A percentile compares a stretch with the other conserved stretches of the same genome.
phyloP scores from a whole-genome alignment of 2,113 vertebrate genomes.

The Passer montanus region DNA sequence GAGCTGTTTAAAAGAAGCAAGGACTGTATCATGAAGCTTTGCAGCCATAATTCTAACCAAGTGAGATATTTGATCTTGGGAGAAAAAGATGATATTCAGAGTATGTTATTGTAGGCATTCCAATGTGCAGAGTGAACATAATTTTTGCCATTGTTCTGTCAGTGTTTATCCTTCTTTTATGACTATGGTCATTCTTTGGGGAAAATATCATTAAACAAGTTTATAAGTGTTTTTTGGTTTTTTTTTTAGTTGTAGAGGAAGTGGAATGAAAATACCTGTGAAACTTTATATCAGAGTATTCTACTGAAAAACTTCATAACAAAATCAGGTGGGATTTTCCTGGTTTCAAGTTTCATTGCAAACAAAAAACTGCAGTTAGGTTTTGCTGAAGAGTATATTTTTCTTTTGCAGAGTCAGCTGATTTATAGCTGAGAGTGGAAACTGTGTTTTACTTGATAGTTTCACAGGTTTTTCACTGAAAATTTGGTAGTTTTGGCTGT shows the following conservation, averaged over 20 bases:
- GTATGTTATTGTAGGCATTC: background rate
- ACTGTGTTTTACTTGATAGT: background rate
- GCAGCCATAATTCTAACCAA: background rate
- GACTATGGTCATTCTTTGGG: background rate
- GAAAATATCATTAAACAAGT: background rate
- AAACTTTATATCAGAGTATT: background rate
- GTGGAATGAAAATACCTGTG: background rate
- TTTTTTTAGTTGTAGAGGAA: background rate
- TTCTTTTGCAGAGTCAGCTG: background rate
- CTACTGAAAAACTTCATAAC: background rate
- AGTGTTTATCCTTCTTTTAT: background rate
- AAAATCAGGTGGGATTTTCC: background rate
- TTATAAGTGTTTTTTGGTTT: background rate
- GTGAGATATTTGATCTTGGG: background rate
- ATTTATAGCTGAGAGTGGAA: background rate
- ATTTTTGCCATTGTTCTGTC: background rate
- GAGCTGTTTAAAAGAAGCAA: background rate
- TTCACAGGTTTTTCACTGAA: constrained; percentile 5
- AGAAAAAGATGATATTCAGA: background rate
- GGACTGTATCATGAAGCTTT: background rate
- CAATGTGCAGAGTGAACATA: background rate
- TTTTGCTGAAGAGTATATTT: background rate
- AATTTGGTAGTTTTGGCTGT: background rate
- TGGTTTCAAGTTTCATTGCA: background rate
- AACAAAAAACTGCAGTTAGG: background rate